Conservation (phyloP, 2,888 invertebrate species). For the Phrixothrix hirtus region DNA sequence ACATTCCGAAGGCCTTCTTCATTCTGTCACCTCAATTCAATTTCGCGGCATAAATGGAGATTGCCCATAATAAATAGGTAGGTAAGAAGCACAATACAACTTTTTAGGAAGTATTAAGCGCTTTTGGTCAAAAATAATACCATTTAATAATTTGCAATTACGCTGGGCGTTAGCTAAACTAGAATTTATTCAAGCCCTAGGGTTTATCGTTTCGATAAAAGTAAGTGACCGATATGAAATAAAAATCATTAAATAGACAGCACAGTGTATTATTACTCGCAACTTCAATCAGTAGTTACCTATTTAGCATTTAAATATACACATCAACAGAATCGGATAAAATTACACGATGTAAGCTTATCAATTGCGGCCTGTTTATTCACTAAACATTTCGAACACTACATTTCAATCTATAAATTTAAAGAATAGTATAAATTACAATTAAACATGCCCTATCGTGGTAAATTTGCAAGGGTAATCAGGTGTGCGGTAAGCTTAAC, state of each 20-base stretch:
- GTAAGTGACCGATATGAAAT: constrained; percentile 7
- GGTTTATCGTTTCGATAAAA: constrained; percentile 10
- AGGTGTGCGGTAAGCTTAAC: constrained; percentile 20
- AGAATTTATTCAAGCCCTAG: not conserved
- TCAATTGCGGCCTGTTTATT: constrained; percentile 24
- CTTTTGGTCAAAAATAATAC: not conserved
- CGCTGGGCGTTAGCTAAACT: not conserved
- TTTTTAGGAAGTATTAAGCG: not conserved
- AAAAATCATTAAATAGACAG: constrained; percentile 19
- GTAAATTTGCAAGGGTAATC: constrained; percentile 29
- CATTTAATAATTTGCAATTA: not conserved
- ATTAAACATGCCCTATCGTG: constrained; percentile 22
- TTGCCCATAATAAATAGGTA: not conserved
- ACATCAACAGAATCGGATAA: constrained; percentile 21
- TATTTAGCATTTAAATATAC: constrained; percentile 25
- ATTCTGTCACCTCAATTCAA: not conserved
- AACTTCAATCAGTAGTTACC: constrained; percentile 13
- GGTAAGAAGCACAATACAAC: not conserved
- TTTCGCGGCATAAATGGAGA: not conserved
- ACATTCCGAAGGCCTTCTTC: not conserved
- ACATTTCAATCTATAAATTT: constrained; percentile 12
- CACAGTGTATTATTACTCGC: constrained; percentile 17
- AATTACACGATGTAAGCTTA: constrained; percentile 24
- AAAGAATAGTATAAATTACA: constrained; percentile 21
- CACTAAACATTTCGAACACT: constrained; percentile 14